Conservation (phyloP, 2,797 vertebrate species). For the Megaceryle alcyon region DNA sequence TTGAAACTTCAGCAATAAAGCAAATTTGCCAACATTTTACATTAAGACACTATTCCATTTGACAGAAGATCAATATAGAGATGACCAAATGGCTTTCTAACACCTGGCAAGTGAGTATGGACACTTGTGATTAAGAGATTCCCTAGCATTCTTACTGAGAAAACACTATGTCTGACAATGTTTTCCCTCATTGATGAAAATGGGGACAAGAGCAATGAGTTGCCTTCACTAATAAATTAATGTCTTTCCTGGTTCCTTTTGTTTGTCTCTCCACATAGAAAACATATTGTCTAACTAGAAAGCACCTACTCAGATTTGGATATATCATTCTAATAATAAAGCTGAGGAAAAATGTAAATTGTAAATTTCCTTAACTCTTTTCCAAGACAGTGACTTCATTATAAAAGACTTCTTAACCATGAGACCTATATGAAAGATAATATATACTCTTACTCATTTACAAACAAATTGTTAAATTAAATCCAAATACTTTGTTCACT, state of each 20-base stretch:
- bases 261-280: neutral
- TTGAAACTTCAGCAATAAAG: neutral
- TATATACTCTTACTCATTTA: neutral
- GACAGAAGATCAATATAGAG: neutral
- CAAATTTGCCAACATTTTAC: neutral
- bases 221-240: conserved; percentile 52
- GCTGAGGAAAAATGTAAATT: neutral
- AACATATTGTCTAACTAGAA: neutral
- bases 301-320: neutral
- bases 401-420: neutral
- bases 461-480: neutral
- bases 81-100: neutral
- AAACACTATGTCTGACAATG: neutral
- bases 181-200: conserved; percentile 23
- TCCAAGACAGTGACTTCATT: neutral
- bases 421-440: neutral
- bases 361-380: neutral
- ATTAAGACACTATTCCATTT: neutral
- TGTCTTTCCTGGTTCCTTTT: neutral
- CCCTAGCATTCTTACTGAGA: neutral
- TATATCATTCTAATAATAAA: neutral
- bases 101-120: neutral
- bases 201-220: neutral
- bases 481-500: neutral
- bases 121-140: neutral